Base-by-base conservation (phyloP, 2,888 invertebrate genomes). In the Mamestra brassicae region DNA sequence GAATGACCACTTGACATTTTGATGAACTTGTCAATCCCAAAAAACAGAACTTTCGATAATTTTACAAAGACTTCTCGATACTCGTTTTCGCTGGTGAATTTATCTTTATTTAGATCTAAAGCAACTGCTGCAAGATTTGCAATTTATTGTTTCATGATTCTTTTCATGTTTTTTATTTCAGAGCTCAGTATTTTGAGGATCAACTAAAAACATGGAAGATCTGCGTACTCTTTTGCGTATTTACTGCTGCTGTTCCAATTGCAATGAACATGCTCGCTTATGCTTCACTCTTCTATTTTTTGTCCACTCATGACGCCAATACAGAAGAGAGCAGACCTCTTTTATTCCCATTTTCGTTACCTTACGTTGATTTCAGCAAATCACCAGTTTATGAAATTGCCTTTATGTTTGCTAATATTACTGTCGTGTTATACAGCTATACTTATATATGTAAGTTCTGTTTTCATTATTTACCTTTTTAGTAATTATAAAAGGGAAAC, bases 171-270 rank as follows among this genome's bases (percentile, higher is more conserved):
- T 58, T 34, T 11, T 34, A 10, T 74, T 74, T 52, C 90, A 94
- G 94, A 65, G 67, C 84, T 60, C 87, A 76, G 36, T 95, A 90
- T 83, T 94, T 94, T 63, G 71, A 87, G 61, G 88, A 88, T 38
- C 94, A 94, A 68, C 71, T 94, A 0, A 66, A 71, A 26, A 94
- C 93, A 3, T 92, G 93, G 90, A 92, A 93, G 76, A 76, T 90
- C 3, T 89, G 91, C 63, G 62, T 93, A 26, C 52, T 85, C 5
- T 72, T 85, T 0, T 83, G 88, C 4, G 58, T 89, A 42, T 92
- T 91, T 47, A 88, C 82, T n/a, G 58, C 64, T 6, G 65, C 68
- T 38, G 75, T 90, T 8, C 70, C 81, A 2, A 6, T 85, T 0
- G 88, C 83, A 6, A 90, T 93, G 86, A 82, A 89, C 0, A 2